Base-by-base conservation (phyloP, 2,113 vertebrate genomes). In the Xiphorhynchus elegans region DNA sequence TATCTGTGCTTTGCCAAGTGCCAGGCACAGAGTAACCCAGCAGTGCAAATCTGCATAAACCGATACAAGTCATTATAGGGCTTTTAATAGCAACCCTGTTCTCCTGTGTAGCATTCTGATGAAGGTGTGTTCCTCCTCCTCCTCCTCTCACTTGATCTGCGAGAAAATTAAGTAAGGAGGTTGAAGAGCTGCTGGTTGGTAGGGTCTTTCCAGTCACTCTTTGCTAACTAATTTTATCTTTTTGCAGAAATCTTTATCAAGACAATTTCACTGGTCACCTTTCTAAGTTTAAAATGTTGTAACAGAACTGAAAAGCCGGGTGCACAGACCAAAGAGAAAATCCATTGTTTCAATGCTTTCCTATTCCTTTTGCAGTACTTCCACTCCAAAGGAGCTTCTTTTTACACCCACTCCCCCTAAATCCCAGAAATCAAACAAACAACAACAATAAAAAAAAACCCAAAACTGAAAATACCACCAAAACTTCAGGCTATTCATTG, bases 41-140 rank as follows among this genome's bases (percentile, higher is more conserved):
- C 93, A 91, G 72, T 78, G 91, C 95, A 96, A 96, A 98, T 97
- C 97, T 97, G 96, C 95, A 97, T 96, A 96, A 96, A 97, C 93
- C n/a, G 59, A 98, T 96, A 97, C 78, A 96, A 96, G 83, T 93
- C 96, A 93, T 98, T 97, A 93, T 86, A 96, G 89, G 95, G 94
- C 91, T 95, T 93, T 97, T 95, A 96, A 97, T 76, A 94, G 64
- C 72, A 93, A 69, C 69, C 89, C 89, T 42, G 72, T 37, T 91
- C 91, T 60, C 84, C 93, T 40, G 10, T 91, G 86, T 62, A 78
- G 85, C 85, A 91, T 94, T 94, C 93, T 60, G 85, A 95, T 52
- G 49, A 88, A 96, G 78, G 84, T 83, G 55, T 35, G 20, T 33
- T 89, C 37, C 50, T 94, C 84, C 80, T 97, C 82, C 77, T 82